Evolutionary conservation across 1,140 invertebrate species (phyloP).

Genomic region (Drosophila persimilis): DNA sequence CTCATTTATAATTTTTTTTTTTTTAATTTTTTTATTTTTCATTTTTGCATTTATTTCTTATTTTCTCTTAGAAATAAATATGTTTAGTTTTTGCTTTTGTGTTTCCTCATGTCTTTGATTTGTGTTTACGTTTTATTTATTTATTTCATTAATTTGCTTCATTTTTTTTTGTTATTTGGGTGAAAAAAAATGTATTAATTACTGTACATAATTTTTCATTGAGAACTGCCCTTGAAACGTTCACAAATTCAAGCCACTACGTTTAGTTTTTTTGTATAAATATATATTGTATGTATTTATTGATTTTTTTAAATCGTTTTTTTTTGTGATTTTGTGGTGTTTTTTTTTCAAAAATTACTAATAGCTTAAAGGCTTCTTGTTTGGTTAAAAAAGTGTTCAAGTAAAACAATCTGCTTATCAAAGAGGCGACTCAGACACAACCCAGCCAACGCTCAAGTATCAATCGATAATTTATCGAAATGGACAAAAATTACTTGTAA

Average conservation of each 20-base stretch:
- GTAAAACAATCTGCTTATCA: constrained; percentile 14
- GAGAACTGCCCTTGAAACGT: constrained; percentile 15
- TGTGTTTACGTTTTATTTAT: constrained; percentile 21
- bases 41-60: constrained; percentile 29
- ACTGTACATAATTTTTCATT: constrained; percentile 40
- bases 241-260: constrained; percentile 45
- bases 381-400: constrained; percentile 17
- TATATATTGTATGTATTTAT: constrained; percentile 49
- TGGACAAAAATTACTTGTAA: neutral
- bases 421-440: constrained; percentile 32
- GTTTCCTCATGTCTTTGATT: constrained; percentile 28
- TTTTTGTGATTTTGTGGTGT: constrained; percentile 10
- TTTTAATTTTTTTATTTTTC: constrained; percentile 37
- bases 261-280: constrained; percentile 34
- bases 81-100: constrained; percentile 13
- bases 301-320: constrained; percentile 5
- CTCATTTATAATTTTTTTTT: constrained; percentile 11
- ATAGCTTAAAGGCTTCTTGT: constrained; percentile 37
- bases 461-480: constrained; percentile 14
- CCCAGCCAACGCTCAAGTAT: constrained; percentile 36
- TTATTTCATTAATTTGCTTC: constrained; percentile 17
- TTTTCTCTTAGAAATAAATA: constrained; percentile 24
- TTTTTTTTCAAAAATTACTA: constrained; percentile 35
- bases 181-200: constrained; percentile 10
- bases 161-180: constrained; percentile 8